phyloP scores from a whole-genome alignment of 2,797 vertebrate species.

The Gobio occitaniae region DNA sequence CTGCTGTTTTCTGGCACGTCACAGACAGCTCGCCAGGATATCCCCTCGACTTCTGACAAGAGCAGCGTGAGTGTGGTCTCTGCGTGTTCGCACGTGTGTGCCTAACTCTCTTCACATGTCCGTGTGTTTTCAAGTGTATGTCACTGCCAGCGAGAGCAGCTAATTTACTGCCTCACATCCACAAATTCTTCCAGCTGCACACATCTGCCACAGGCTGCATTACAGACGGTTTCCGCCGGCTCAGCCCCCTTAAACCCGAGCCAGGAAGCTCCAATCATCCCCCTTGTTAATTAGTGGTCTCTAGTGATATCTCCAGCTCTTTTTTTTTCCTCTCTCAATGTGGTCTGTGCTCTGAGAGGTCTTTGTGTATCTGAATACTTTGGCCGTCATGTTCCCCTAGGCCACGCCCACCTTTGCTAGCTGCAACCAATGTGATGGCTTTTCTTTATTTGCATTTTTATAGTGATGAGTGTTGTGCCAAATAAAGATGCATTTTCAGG shows the following conservation, averaged over 20 bases:
- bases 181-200: constrained; percentile 61
- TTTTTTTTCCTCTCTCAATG: constrained; percentile 16
- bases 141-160: constrained; percentile 44
- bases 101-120: constrained; percentile 56
- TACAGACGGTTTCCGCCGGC: constrained; percentile 41
- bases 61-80: constrained; percentile 57
- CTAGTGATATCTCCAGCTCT: constrained; percentile 24
- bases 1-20: constrained; percentile 57
- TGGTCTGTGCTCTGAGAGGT: constrained; percentile 29
- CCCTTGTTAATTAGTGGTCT: constrained; percentile 36
- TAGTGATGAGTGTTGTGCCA: constrained; percentile 10
- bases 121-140: constrained; percentile 40
- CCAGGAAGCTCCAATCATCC: constrained; percentile 42
- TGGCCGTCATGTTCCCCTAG: neutral
- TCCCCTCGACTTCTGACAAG: constrained; percentile 59
- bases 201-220: constrained; percentile 59
- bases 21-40: constrained; percentile 58
- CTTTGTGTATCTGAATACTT: constrained; percentile 24
- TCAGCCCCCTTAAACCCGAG: constrained; percentile 17
- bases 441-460: constrained; percentile 34
- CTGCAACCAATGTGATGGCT: constrained; percentile 45
- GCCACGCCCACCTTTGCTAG: constrained; percentile 36
- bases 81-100: constrained; percentile 56
- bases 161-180: constrained; percentile 53
- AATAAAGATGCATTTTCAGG: constrained; percentile 33